Conservation (phyloP, 2,797 vertebrate genomes). For the Paramormyrops hopkinsi region DNA sequence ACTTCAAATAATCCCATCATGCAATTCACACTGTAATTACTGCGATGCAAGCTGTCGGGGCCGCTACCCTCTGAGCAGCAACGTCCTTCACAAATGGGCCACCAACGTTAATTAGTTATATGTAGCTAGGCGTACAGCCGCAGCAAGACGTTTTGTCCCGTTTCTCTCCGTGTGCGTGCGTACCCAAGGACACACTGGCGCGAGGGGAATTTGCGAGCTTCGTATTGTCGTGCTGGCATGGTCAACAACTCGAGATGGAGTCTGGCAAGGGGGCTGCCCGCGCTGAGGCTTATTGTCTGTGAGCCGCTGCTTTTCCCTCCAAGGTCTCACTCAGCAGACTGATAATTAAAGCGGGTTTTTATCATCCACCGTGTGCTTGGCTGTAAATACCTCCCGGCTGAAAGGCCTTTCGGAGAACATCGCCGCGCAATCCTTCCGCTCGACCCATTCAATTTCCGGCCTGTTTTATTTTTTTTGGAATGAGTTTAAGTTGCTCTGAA, state of each 20-base stretch:
- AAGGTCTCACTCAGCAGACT: conserved; percentile 56
- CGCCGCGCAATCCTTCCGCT: not conserved
- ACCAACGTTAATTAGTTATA: conserved; percentile 62
- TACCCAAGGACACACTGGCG: conserved; percentile 55
- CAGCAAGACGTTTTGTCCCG: conserved; percentile 43
- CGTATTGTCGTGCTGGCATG: conserved; percentile 49
- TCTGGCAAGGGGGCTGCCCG: conserved; percentile 50
- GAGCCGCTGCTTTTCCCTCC: conserved; percentile 49
- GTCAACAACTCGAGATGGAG: conserved; percentile 53
- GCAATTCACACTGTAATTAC: conserved; percentile 82
- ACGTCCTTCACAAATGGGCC: conserved; percentile 60
- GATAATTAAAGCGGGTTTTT: conserved; percentile 50
- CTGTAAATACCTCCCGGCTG: conserved; percentile 26
- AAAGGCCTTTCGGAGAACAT: not conserved
- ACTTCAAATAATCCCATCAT: conserved; percentile 80
- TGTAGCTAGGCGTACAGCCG: conserved; percentile 55
- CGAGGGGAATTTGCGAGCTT: conserved; percentile 56
- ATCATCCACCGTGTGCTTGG: conserved; percentile 44
- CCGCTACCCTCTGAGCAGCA: conserved; percentile 60
- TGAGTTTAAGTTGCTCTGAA: not conserved
- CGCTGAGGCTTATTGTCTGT: conserved; percentile 52
- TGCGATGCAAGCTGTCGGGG: conserved; percentile 61
- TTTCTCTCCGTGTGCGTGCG: conserved; percentile 29
- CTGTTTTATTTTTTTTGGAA: not conserved
- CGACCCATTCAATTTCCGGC: not conserved